Base-by-base conservation (phyloP, 2,888 invertebrate species). In the Heteropelma amictum region DNA sequence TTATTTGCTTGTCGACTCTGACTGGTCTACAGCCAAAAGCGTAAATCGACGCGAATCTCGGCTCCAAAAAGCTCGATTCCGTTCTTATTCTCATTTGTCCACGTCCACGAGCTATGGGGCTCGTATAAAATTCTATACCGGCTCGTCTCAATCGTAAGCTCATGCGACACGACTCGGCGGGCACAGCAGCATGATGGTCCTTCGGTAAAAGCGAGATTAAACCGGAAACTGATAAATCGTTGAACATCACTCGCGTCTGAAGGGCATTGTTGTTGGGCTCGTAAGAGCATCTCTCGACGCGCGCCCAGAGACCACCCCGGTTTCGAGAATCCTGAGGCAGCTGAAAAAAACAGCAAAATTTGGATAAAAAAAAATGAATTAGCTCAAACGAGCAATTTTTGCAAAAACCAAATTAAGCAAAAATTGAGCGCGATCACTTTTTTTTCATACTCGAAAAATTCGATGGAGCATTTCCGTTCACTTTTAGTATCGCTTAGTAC, bases 41-140 rank as follows among this genome's bases (percentile, higher is more conserved):
- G 83, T 96, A 96, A 0, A 96, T 95, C 47, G 95, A 95, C 33
- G 95, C 94, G 82, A 96, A 96, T 10, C 95, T 94, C 0, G 96
- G 96, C 81, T 96, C 96, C 0, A 95, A 92, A 83, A 96, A 96
- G 85, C 95, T 95, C 0, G 95, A 95, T 84, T 95, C 95, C 0
- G 95, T 95, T 87, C 94, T 93, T 1, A 94, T 93, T 80, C 93
- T 93, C 87, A 94, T 93, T 80, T 93, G 93, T 0, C 94, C 93
- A 0, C 93, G 91, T 80, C 93, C 93, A 30, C 93, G 91, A 49
- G 93, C 92, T 23, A 94, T 90, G 0, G 95, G 95, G 78, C 93
- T 93, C 0, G 95, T 95, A 77, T 93, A 92, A 72, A 90, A 89
- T 83, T 95, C 95, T 72, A 96, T 94, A 2, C 95, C 96, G 0